These are phyloP conservation scores for Cistogaster globosa DNA, from an alignment of 2,888 invertebrate genomes.

Conservation along the genomic window DNA sequence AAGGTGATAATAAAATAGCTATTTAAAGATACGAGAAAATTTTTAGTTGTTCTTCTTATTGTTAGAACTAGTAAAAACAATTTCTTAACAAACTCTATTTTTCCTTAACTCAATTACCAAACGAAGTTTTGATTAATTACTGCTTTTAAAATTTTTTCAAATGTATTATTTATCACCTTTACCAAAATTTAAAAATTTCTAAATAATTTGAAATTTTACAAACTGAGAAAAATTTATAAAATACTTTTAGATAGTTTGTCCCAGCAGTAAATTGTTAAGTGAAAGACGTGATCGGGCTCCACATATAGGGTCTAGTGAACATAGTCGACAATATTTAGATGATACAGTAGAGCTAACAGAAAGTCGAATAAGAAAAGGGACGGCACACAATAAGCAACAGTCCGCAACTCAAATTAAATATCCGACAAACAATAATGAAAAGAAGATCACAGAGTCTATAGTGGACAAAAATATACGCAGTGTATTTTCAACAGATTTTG, in stretches of 20 bases:
- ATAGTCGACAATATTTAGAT: slow-evolving; percentile 72
- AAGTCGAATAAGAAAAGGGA: slow-evolving; percentile 55
- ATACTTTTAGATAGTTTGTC: slow-evolving; percentile 78
- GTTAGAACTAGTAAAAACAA: too few relatives aligned
- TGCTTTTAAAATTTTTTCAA: too few relatives aligned
- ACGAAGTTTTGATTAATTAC: too few relatives aligned
- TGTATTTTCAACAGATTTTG: slow-evolving; percentile 52
- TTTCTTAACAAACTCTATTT: too few relatives aligned
- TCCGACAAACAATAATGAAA: background rate
- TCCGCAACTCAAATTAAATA: background rate
- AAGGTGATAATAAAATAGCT: too few relatives aligned
- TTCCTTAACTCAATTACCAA: too few relatives aligned
- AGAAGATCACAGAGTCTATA: background rate
- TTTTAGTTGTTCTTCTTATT: too few relatives aligned
- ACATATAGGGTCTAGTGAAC: slow-evolving; percentile 67
- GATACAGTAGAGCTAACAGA: slow-evolving; percentile 46
- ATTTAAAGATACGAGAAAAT: too few relatives aligned
- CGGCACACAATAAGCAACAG: slow-evolving; percentile 48
- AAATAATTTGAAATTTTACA: too few relatives aligned
- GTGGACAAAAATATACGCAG: slow-evolving; percentile 49
- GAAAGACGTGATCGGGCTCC: slow-evolving; percentile 73
- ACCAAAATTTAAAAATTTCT: too few relatives aligned
- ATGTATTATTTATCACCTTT: too few relatives aligned
- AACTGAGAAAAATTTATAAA: background rate
- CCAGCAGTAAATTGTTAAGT: slow-evolving; percentile 74